phyloP scores from a whole-genome alignment of 2,888 invertebrate species.

The Sesamia inferens region DNA sequence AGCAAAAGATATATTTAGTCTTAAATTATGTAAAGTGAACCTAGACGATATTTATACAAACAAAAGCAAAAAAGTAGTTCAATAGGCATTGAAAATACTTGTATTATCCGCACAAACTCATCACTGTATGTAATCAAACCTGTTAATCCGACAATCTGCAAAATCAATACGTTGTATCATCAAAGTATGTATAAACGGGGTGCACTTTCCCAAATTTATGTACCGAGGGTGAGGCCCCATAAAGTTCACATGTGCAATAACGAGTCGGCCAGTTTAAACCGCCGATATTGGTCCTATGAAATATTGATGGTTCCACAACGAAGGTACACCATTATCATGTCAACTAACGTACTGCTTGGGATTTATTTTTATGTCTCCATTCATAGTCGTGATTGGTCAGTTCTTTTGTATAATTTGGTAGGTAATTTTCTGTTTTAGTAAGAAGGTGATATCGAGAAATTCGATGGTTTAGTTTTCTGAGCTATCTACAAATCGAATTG shows the following conservation, averaged over 20 bases:
- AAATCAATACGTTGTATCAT: constrained; percentile 85
- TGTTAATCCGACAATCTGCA: constrained; percentile 78
- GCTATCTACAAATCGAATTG: neutral
- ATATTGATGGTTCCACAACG: constrained; percentile 82
- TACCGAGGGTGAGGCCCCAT: constrained; percentile 85
- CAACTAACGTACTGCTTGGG: constrained; percentile 55
- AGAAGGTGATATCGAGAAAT: too few species aligned
- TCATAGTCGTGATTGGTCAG: constrained; percentile 25
- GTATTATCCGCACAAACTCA: neutral
- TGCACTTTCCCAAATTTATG: constrained; percentile 87
- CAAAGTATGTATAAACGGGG: constrained; percentile 61
- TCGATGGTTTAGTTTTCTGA: neutral
- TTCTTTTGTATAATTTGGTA: constrained; percentile 5
- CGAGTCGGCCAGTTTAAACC: constrained; percentile 86
- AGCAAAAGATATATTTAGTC: neutral
- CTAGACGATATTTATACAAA: neutral
- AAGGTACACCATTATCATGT: constrained; percentile 71
- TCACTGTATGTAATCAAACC: constrained; percentile 51
- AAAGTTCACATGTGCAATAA: constrained; percentile 87
- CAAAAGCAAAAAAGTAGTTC: too few species aligned
- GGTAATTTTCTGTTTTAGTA: neutral
- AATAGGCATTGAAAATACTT: neutral
- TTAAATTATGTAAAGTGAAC: neutral
- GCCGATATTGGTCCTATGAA: constrained; percentile 84
- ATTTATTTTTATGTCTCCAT: constrained; percentile 61